Base-by-base conservation (phyloP, 2,113 vertebrate genomes). In the Tragelaphus imberbis region DNA sequence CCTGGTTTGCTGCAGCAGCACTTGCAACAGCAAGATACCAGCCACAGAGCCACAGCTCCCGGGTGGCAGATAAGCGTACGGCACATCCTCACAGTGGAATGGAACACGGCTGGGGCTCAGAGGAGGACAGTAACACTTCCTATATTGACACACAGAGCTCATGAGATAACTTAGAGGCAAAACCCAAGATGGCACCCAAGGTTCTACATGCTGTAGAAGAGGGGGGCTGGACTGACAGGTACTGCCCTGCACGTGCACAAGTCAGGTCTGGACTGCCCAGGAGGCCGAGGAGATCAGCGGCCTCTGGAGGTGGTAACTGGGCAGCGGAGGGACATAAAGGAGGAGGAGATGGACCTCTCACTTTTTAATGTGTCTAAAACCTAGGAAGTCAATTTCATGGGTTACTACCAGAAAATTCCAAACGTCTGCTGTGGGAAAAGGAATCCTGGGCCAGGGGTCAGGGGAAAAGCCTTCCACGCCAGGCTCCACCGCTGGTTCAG, bases 1-100 rank as follows among this genome's bases (percentile, higher is more conserved):
- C 1, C 65, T 0, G 1, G n/a, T 3, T 6, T 5, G 4, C 1
- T 2, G 36, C 13, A 17, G 61, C 33, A 25, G 19, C 27, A 7
- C 3, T 6, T 12, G 33, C 28, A 15, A 7, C 30, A 7, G 61
- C 61, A 6, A 33, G 28, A 16, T 6, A 16, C 28, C 61, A 33
- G 61, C 30, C 28, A 16, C 30, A 30, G 16, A 63, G 28, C 61
- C 13, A 7, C 17, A 5, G 21, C 17, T 44, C 55, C 47, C 25
- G 30, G 47, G 21, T 5, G 40, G 55, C 28, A 16, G 25, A 44
- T 0, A n/a, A 36, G 51, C 47, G 11, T 4, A 77, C 17, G 71
- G 25, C 17, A 9, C 15, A 10, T 2, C 27, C 65, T 27, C n/a
- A 30, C 0, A 5, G 51, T 0, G 6, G 80, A 14, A 55, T 1